These are phyloP conservation scores for Lophotis ruficrista DNA, from an alignment of 2,113 vertebrate species.

Conservation along the genomic window DNA sequence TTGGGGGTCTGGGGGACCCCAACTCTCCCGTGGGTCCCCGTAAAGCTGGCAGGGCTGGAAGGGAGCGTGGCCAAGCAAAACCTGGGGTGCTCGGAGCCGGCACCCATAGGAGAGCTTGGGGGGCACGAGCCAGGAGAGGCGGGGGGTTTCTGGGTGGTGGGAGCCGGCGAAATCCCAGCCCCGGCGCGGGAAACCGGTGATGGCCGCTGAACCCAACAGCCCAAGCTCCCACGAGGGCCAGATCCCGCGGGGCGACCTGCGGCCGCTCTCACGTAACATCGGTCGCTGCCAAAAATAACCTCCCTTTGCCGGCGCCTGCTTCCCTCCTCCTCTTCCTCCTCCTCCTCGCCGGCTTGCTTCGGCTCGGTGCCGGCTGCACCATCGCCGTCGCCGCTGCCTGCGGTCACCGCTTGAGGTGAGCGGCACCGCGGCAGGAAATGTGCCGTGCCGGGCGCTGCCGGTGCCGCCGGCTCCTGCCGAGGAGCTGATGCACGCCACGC, in stretches of 20 bases:
- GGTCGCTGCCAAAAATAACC: not conserved
- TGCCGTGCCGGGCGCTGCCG: not conserved
- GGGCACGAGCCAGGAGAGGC: fast-evolving
- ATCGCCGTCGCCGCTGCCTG: not conserved
- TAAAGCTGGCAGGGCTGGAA: not conserved
- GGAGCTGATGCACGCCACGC: not conserved
- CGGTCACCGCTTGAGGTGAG: not conserved
- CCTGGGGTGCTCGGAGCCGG: not conserved
- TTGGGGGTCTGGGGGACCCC: not conserved
- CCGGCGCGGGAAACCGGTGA: not conserved
- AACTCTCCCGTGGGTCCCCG: no score
- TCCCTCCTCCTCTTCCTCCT: not conserved
- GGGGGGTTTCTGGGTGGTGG: fast-evolving
- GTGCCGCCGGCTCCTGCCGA: not conserved
- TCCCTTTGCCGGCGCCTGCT: not conserved
- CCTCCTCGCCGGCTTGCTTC: no score
- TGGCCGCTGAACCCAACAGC: not conserved
- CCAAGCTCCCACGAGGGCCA: no score
- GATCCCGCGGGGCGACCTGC: not conserved
- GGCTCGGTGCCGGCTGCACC: not conserved
- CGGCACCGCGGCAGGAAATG: not conserved
- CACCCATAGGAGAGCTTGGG: not conserved
- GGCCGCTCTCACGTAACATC: not conserved
- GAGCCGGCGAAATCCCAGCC: not conserved
- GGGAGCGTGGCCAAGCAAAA: not conserved